phyloP scores from a whole-genome alignment of 2,888 invertebrate genomes.

The Drosophila birchii region DNA sequence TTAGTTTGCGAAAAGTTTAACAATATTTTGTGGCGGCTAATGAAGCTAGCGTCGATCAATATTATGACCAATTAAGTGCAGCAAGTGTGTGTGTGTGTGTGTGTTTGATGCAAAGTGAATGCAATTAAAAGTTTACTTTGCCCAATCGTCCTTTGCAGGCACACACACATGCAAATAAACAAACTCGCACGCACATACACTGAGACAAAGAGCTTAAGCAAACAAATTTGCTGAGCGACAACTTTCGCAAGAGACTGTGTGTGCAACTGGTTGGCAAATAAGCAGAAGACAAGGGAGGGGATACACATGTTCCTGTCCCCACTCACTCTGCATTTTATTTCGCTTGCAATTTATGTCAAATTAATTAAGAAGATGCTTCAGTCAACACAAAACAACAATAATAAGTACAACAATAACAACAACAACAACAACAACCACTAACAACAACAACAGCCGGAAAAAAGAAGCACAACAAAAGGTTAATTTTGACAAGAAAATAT shows the following conservation, averaged over 20 bases:
- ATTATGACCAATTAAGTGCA: constrained; percentile 29
- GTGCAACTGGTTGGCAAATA: constrained; percentile 52
- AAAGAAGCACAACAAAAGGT: no score
- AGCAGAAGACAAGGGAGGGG: not conserved
- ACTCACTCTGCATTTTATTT: constrained; percentile 40
- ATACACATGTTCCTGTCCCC: constrained; percentile 19
- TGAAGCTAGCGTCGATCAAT: constrained; percentile 27
- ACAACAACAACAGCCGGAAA: no score
- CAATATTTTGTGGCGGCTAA: constrained; percentile 16
- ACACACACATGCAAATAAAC: constrained; percentile 24
- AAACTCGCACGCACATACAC: not conserved
- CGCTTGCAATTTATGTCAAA: constrained; percentile 73
- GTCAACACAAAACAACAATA: constrained; percentile 48
- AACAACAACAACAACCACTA: constrained; percentile 8
- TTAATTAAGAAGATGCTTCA: constrained; percentile 69
- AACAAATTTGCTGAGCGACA: constrained; percentile 50
- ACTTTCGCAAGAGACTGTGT: constrained; percentile 61
- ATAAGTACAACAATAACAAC: not conserved
- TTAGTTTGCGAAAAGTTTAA: constrained; percentile 9
- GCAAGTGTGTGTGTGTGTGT: constrained; percentile 2
- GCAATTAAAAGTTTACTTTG: constrained; percentile 54
- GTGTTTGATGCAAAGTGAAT: constrained; percentile 47
- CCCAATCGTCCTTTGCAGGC: constrained; percentile 39
- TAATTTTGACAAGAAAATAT: no score
- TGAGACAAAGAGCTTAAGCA: constrained; percentile 42